A percentile compares a stretch with the other conserved stretches of the same genome.
phyloP scores from a whole-genome alignment of 2,888 invertebrate genomes.

The Holacanthella duospinosa region DNA sequence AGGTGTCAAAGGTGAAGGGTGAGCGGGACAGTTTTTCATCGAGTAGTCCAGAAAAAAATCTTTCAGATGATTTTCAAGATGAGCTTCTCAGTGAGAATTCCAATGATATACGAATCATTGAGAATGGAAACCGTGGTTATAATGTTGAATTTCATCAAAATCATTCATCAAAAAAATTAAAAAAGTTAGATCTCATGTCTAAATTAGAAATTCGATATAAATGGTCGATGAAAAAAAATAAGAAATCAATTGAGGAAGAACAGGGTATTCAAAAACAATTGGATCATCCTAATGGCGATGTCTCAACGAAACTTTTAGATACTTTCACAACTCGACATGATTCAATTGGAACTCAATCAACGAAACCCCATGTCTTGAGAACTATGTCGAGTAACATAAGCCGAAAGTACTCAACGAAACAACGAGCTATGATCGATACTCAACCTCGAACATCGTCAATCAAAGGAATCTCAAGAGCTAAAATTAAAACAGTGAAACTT shows the following conservation, averaged over 20 bases:
- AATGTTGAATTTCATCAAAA: background rate
- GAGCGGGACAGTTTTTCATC: background rate
- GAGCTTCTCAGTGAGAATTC: background rate
- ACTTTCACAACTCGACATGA: background rate
- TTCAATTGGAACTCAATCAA: background rate
- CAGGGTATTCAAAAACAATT: no score
- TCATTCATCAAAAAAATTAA: no score
- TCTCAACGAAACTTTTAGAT: background rate
- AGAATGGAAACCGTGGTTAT: background rate
- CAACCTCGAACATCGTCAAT: slow-evolving; percentile 42
- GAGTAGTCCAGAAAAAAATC: background rate
- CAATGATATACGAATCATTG: background rate
- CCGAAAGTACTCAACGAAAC: background rate
- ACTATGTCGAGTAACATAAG: no score
- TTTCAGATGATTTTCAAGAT: background rate
- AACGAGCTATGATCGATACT: background rate
- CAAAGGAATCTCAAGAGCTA: slow-evolving; percentile 51
- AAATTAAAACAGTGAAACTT: slow-evolving; percentile 54
- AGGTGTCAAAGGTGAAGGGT: no score
- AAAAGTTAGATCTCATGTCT: background rate
- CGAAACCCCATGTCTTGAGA: no score
- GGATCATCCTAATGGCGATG: background rate
- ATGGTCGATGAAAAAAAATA: background rate
- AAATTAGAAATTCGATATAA: background rate
- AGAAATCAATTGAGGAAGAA: no score